These are phyloP conservation scores for Grus americana DNA, from an alignment of 2,113 vertebrate species.

Conservation along the genomic window DNA sequence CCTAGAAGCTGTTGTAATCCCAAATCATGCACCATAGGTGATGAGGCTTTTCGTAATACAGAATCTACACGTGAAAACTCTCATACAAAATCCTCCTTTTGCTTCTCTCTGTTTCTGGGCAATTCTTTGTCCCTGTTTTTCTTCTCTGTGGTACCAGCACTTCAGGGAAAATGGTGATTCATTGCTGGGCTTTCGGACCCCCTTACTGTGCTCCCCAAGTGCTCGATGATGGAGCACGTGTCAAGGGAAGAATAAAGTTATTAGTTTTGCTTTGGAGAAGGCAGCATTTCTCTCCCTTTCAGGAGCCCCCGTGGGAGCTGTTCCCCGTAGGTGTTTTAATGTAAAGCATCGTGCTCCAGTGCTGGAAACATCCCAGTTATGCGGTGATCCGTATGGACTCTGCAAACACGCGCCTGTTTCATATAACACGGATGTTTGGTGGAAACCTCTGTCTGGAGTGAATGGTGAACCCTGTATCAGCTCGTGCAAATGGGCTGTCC, in stretches of 20 bases:
- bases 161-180: background rate
- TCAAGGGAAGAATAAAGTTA: background rate
- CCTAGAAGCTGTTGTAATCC: background rate
- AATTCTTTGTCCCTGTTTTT: background rate
- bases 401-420: background rate
- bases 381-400: background rate
- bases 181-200: background rate
- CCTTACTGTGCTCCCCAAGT: background rate
- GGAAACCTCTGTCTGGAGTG: background rate
- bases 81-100: background rate
- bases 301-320: background rate
- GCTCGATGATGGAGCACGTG: background rate
- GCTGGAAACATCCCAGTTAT: background rate
- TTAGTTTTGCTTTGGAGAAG: background rate
- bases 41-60: background rate
- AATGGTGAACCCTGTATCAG: background rate
- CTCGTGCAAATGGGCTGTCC: background rate
- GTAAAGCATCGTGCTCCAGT: background rate
- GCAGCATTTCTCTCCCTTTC: background rate
- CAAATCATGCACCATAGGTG: background rate
- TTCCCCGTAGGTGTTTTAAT: background rate
- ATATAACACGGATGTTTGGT: fast-evolving
- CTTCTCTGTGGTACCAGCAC: background rate
- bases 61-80: background rate
- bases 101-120: background rate